A percentile compares a stretch with the other conserved stretches of the same genome.
Evolutionary conservation across 2,797 vertebrate species (phyloP).

Genomic region (Yasuhikotakia modesta): DNA sequence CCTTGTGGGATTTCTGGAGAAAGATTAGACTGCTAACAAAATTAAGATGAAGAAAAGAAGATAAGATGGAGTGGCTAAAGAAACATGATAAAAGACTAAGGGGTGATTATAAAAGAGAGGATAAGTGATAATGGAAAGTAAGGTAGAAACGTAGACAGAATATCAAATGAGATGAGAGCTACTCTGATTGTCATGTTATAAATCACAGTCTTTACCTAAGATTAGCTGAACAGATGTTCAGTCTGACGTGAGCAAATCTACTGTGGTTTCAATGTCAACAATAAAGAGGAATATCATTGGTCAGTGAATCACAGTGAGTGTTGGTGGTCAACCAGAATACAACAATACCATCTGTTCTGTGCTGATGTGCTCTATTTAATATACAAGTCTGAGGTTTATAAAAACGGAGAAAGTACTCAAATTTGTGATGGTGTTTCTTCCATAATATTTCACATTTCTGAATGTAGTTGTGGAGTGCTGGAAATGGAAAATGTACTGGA

Average conservation of each 20-base stretch:
- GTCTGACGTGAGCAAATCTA: not conserved
- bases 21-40: not conserved
- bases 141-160: not conserved
- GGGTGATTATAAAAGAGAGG: not conserved
- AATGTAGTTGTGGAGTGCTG: not conserved
- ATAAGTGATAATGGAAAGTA: not conserved
- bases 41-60: not conserved
- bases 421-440: too few species aligned
- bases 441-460: not conserved
- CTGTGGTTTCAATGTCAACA: constrained; percentile 3
- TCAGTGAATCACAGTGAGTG: not conserved
- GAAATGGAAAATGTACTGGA: too few species aligned
- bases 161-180: not conserved
- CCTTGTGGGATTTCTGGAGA: not conserved
- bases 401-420: not conserved
- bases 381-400: not conserved
- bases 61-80: too few species aligned
- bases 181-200: not conserved
- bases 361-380: not conserved
- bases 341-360: not conserved
- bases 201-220: not conserved
- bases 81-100: not conserved
- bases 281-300: not conserved
- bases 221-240: not conserved
- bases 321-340: not conserved